Evolutionary conservation across 2,113 vertebrate genomes (phyloP).

Genomic region (Monopterus albus): DNA sequence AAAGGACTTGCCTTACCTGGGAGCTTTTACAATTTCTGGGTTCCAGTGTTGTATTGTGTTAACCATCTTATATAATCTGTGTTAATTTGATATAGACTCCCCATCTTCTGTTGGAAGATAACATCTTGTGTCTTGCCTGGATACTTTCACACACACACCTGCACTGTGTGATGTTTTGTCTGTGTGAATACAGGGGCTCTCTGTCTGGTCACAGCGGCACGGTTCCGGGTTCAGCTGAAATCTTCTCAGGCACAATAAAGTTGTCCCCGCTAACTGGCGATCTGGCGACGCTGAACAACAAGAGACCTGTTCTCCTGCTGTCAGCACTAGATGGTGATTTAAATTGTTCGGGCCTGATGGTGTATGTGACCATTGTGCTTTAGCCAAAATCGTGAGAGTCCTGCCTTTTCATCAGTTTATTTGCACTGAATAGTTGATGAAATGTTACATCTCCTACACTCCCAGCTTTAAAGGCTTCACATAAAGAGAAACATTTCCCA

Average conservation of each 20-base stretch:
- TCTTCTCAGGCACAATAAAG: slow-evolving; percentile 43
- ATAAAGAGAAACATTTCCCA: slow-evolving; percentile 24
- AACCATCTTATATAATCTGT: slow-evolving; percentile 21
- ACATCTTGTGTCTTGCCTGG: slow-evolving; percentile 25
- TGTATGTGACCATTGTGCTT: slow-evolving; percentile 38
- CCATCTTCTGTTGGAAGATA: slow-evolving; percentile 13
- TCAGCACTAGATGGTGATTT: slow-evolving; percentile 44
- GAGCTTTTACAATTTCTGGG: background rate
- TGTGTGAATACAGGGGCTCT: slow-evolving; percentile 51
- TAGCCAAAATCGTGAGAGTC: slow-evolving; percentile 16
- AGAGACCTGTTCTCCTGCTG: slow-evolving; percentile 58
- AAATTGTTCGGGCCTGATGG: slow-evolving; percentile 40
- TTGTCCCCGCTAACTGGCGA: slow-evolving; percentile 9
- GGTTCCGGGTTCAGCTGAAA: slow-evolving; percentile 62
- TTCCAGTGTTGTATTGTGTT: slow-evolving; percentile 8
- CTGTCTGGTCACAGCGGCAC: slow-evolving; percentile 50
- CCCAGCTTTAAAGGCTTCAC: slow-evolving; percentile 8
- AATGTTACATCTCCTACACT: background rate
- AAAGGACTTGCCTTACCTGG: background rate
- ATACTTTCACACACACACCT: slow-evolving; percentile 9
- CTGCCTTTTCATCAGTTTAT: slow-evolving; percentile 21
- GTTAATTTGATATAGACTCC: background rate
- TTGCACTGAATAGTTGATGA: slow-evolving; percentile 13
- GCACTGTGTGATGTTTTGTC: slow-evolving; percentile 34
- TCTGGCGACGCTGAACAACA: slow-evolving; percentile 29